Conservation (phyloP, 2,888 invertebrate genomes). For the Philereme vetulata region DNA sequence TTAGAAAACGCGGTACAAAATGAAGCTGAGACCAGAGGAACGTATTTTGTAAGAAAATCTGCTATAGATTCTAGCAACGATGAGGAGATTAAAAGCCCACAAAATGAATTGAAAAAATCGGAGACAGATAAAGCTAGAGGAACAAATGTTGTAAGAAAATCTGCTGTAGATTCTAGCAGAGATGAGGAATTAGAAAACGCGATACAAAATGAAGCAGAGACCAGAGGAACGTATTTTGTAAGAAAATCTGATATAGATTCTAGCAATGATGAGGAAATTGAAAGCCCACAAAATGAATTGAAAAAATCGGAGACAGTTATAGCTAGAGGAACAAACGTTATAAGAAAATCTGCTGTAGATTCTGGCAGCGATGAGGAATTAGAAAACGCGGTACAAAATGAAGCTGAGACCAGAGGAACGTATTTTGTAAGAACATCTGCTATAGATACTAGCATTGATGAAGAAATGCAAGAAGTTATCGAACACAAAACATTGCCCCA, state of each 20-base stretch:
- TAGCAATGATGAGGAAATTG: conserved; percentile 2
- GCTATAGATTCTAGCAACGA: background rate
- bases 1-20: background rate
- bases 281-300: background rate
- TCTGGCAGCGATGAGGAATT: conserved; percentile 5
- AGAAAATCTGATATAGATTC: background rate
- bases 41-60: background rate
- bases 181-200: background rate
- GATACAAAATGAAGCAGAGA: conserved; percentile 1
- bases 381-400: background rate
- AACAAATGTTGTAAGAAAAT: too few relatives aligned
- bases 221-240: background rate
- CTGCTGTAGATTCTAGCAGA: too few relatives aligned
- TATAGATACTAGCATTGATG: conserved; percentile 5
- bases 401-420: background rate
- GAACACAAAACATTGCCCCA: conserved; percentile 26
- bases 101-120: too few relatives aligned
- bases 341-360: conserved; percentile 17
- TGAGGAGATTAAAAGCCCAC: too few relatives aligned
- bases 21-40: background rate
- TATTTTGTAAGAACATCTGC: background rate
- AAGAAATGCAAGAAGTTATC: conserved; percentile 25
- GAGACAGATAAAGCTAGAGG: too few relatives aligned
- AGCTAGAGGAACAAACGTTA: conserved; percentile 19
- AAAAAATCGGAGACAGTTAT: conserved; percentile 3